Conservation (phyloP, 2,797 vertebrate genomes). For the Protonibea diacanthus region DNA sequence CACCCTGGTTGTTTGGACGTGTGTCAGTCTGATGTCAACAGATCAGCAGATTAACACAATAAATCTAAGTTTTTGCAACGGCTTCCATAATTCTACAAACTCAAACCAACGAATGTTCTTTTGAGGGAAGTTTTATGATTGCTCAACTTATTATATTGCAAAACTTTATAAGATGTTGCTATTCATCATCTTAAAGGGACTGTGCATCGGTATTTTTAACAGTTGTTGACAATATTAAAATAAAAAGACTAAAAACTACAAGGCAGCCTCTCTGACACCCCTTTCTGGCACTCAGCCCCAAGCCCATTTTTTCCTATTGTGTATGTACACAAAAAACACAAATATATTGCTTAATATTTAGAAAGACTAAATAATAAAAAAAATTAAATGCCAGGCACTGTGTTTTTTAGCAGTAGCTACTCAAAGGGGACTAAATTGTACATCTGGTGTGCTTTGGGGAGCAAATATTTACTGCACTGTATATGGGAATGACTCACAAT, state of each 20-base stretch:
- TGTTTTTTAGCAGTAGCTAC: not conserved
- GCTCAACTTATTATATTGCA: not conserved
- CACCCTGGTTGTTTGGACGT: not conserved
- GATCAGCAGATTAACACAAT: not conserved
- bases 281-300: not conserved
- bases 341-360: not conserved
- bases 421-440: not conserved
- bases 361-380: not conserved
- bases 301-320: not conserved
- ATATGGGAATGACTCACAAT: not conserved
- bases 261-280: not conserved
- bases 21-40: not conserved
- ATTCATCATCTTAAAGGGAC: not conserved
- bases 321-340: not conserved
- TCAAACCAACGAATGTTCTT: not conserved
- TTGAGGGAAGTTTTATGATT: not conserved
- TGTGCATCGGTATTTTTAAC: too few species aligned
- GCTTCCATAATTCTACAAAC: not conserved
- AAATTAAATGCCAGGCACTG: not conserved
- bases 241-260: not conserved
- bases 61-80: slow-evolving; percentile 1
- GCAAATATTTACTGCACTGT: not conserved
- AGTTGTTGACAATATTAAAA: too few species aligned
- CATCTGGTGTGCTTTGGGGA: not conserved
- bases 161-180: not conserved